phyloP scores from a whole-genome alignment of 1,140 invertebrate species.

The Trissolcus basalis region DNA sequence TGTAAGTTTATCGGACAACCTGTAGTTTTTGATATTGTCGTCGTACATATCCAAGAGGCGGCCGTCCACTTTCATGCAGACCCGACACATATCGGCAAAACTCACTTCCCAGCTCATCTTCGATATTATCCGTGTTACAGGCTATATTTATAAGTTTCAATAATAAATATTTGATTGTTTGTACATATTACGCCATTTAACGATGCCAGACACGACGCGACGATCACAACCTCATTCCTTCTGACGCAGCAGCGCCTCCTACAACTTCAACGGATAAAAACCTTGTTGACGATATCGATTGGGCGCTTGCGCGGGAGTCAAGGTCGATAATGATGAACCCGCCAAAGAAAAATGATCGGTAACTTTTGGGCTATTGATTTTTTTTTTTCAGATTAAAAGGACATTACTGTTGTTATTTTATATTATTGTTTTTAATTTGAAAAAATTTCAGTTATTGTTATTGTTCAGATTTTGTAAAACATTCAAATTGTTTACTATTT shows the following conservation, averaged over 20 bases:
- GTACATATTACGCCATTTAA: conserved; percentile 53
- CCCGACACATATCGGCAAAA: conserved; percentile 69
- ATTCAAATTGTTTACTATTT: too few species aligned
- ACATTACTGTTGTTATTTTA: too few species aligned
- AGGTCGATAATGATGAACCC: too few species aligned
- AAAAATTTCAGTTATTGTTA: too few species aligned
- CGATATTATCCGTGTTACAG: conserved; percentile 14
- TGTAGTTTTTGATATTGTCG: conserved; percentile 60
- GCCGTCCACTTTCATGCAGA: conserved; percentile 70
- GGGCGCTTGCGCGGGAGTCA: too few species aligned
- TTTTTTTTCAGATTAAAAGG: too few species aligned
- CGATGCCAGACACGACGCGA: conserved; percentile 2
- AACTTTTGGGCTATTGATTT: too few species aligned
- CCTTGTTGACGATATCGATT: too few species aligned
- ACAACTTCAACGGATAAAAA: too few species aligned
- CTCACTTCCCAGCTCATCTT: conserved; percentile 67
- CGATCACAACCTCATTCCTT: neutral
- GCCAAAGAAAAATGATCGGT: too few species aligned
- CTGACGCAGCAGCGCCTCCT: neutral
- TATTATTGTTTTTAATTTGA: too few species aligned
- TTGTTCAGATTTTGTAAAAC: too few species aligned
- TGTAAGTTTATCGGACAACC: conserved; percentile 67
- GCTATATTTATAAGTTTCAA: conserved; percentile 13
- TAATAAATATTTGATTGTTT: conserved; percentile 48
- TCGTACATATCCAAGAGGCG: conserved; percentile 68